phyloP scores from a whole-genome alignment of 2,797 vertebrate genomes.

The Sciaenops ocellatus region DNA sequence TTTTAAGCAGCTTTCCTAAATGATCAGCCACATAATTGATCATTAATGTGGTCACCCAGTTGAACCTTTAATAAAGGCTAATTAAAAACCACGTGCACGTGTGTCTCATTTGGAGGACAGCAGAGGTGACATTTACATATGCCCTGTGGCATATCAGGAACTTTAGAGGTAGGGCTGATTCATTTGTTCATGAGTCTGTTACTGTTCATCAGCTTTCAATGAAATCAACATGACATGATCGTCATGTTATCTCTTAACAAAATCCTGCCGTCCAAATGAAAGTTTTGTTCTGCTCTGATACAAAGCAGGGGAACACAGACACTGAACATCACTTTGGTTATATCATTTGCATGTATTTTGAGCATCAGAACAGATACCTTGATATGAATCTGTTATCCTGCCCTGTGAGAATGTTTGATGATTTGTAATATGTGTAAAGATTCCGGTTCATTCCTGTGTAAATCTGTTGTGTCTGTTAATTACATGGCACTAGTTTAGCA shows the following conservation, averaged over 20 bases:
- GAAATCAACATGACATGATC: background rate
- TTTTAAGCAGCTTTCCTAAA: background rate
- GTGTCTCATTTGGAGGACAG: background rate
- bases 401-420: background rate
- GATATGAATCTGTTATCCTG: background rate
- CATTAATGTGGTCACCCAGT: background rate
- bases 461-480: background rate
- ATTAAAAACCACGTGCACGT: background rate
- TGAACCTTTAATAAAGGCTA: background rate
- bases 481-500: background rate
- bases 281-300: background rate
- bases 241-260: background rate
- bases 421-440: background rate
- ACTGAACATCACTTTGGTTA: background rate
- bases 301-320: background rate
- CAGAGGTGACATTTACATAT: no score
- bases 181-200: background rate
- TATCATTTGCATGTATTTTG: background rate
- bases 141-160: no score
- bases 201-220: background rate
- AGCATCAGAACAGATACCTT: background rate
- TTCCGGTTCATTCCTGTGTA: background rate
- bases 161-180: no score
- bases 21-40: background rate
- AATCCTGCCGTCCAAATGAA: background rate